A percentile compares a stretch with the other conserved stretches of the same genome.
These are phyloP conservation scores for Nebria brevicollis DNA, from an alignment of 2,888 invertebrate species.

Conservation along the genomic window DNA sequence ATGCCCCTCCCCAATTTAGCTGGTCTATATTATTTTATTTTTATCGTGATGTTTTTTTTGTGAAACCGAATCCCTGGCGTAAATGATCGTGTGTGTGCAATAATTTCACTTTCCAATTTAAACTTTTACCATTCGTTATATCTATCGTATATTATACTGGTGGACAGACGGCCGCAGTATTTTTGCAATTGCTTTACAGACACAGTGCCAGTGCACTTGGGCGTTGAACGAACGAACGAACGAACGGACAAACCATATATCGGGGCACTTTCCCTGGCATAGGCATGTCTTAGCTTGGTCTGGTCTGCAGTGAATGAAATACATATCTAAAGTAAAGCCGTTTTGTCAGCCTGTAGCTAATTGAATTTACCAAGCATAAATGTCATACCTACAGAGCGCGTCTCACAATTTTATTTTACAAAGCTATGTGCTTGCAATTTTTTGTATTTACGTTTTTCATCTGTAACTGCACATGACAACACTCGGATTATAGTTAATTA, in stretches of 20 bases:
- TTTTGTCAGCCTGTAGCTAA: background rate
- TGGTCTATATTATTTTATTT: slow-evolving; percentile 9
- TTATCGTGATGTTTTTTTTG: slow-evolving; percentile 20
- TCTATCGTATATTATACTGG: slow-evolving; percentile 42
- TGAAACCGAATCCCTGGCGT: slow-evolving; percentile 34
- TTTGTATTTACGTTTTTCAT: slow-evolving; percentile 12
- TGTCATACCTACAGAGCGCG: background rate
- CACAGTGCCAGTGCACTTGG: slow-evolving; percentile 13
- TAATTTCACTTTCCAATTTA: slow-evolving; percentile 46
- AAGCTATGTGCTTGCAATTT: background rate
- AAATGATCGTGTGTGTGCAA: slow-evolving; percentile 28
- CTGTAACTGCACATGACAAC: slow-evolving; percentile 11
- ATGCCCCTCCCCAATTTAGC: slow-evolving; percentile 8
- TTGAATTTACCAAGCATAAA: slow-evolving; percentile 1
- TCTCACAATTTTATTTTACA: background rate
- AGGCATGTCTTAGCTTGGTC: background rate
- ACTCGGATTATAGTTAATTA: slow-evolving; percentile 28
- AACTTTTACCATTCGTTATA: slow-evolving; percentile 45
- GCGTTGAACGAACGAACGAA: slow-evolving; percentile 8
- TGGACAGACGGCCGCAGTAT: slow-evolving; percentile 33
- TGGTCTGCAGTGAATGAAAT: background rate
- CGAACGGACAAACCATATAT: background rate
- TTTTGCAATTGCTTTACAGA: slow-evolving; percentile 32
- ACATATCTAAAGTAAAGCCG: slow-evolving; percentile 1
- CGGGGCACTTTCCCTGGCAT: slow-evolving; percentile 21